Base-by-base conservation (phyloP, 2,797 vertebrate species). In the Chlorospingus semifuscus region DNA sequence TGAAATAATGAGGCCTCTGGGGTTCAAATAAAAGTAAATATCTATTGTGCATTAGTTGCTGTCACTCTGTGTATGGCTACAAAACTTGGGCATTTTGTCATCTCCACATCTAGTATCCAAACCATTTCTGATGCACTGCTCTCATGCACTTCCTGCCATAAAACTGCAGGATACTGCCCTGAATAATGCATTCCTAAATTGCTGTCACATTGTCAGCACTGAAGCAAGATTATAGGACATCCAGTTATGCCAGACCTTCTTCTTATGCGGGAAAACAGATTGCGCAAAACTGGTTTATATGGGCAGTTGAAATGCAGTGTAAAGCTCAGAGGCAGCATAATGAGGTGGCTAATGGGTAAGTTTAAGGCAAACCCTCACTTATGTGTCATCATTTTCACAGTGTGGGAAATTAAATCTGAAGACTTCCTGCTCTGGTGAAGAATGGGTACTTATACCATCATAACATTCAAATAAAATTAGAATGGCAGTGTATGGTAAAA, bases 1-100 rank as follows among this genome's bases (percentile, higher is more conserved):
- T 91, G 87, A 89, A 92, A 71, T 87, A 66, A 66, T 39, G 47
- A 85, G 60, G n/a, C 57, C 34, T 81, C 72, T 94, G 82, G 76
- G n/a, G 37, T 85, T 85, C 68, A 66, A 72, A 49, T n/a, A 34
- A 27, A 90, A 84, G 17, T 26, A 84, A 57, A 47, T 47, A 21
- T 61, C 44, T 66, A 18, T 56, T 44, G 47, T 59, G 26, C 19
- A 3, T 75, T 90, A 52, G 34, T 87, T 87, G 34, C 66, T 84
- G 32, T 83, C 60, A 21, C 7, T 70, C 64, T 76, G 87, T 75
- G 17, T 57, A 39, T 16, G 29, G 47, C 49, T 85, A 11, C 60
- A 57, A 71, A 87, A 63, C 26, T 46, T 70, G 64, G 46, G 39
- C 7, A 0, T 0, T 52, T 70, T 89, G 13, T 42, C 2, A 2